phyloP scores from a whole-genome alignment of 37 sponge, comb jelly and placozoan species.

The Haliclona indistincta region DNA sequence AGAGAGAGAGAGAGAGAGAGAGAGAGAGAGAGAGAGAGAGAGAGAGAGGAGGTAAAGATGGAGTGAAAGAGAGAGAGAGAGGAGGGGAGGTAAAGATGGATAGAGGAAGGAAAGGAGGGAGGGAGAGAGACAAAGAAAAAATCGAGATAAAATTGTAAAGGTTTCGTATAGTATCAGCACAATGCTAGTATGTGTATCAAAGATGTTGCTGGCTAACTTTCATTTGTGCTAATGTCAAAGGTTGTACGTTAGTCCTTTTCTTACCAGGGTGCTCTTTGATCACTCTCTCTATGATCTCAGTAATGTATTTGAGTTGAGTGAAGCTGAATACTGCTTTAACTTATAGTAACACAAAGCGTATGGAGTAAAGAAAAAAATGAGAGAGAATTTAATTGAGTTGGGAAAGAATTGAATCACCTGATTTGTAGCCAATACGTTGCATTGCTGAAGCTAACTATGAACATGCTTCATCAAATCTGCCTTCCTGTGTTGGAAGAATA shows the following conservation, averaged over 20 bases:
- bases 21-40: neutral
- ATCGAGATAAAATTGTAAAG: neutral
- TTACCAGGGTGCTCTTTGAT: constrained; percentile 91
- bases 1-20: constrained; percentile 34
- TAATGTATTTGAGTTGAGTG: constrained; percentile 94
- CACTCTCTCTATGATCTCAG: constrained; percentile 94
- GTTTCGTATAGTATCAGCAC: too few species aligned
- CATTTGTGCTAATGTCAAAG: neutral
- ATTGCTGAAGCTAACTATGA: constrained; percentile 77
- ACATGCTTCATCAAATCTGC: constrained; percentile 83
- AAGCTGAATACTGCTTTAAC: constrained; percentile 81
- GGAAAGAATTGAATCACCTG: constrained; percentile 32
- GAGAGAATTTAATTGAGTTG: constrained; percentile 30
- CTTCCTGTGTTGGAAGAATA: constrained; percentile 82
- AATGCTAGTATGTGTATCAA: neutral
- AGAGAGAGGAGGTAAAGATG: neutral
- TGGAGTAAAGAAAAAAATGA: too few species aligned
- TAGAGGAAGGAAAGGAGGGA: neutral
- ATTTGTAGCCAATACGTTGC: constrained; percentile 79
- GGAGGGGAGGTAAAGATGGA: neutral
- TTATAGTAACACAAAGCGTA: constrained; percentile 93
- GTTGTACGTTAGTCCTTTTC: neutral
- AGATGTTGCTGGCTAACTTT: neutral
- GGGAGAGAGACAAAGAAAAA: neutral
- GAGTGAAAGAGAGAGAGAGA: neutral